Base-by-base conservation (phyloP, 2,888 invertebrate species). In the Lasioglossum leucozonium region DNA sequence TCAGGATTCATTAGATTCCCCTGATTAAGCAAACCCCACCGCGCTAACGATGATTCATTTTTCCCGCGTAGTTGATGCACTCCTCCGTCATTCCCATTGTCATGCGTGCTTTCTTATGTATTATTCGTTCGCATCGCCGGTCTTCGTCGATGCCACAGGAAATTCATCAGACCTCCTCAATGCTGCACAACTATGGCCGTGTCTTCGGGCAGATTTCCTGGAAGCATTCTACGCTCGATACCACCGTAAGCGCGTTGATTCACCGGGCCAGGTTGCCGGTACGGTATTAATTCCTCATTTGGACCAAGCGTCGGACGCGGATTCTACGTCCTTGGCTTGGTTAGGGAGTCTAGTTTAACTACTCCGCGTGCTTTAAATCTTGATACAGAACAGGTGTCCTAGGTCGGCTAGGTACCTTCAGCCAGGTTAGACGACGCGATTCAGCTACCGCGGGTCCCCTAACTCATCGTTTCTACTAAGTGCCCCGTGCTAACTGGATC, bases 1-100 rank as follows among this genome's bases (percentile, higher is more conserved):
- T 82, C 72, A 72, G 76, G 76, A 83, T 83, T 82, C 83, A 73
- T 83, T 77, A 77, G 44, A 37, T 30, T 8, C 10, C 26, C 10
- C 26, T 58, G 55, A 82, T 72, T 77, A 77, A 58, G 37, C 2
- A 82, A 51, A 55, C 44, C 76, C 65, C 11, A 30, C 18, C 18
- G 30, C 69, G 71, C 65, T 82, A 83, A 83, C 22, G 83, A 83
- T 76, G 83, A 83, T 83, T 72, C 82, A 82, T 83, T 76, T 83
- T 83, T 82, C 51, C n/a, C 13, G 13, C 42, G 18, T 42, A 30
- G 44, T 13, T n/a, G 3, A 18, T 26, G 18, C 40, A 16, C 18
- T 69, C 75, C 18, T 69, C 75, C 30, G n/a, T 79, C 8, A 30
- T 37, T 26, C 22, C 26, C 16, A 18, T 30, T 62, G 40, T 51